These are phyloP conservation scores for Gonioctena quinquepunctata DNA, from an alignment of 1,140 invertebrate species.

Conservation along the genomic window DNA sequence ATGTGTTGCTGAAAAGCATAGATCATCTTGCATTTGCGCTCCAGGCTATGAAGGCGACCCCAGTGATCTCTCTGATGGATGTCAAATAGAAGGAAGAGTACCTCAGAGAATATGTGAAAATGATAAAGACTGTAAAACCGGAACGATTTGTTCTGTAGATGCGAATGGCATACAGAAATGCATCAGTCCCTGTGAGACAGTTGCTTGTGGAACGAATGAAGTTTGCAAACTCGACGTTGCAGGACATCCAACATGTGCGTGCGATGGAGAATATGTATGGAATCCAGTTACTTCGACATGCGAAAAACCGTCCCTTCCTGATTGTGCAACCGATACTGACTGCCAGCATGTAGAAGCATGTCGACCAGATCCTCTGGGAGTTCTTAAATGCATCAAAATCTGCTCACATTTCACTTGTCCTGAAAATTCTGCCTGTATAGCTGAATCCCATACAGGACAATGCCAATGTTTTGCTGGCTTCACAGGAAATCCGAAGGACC, in stretches of 20 bases:
- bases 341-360: slow-evolving; percentile 73
- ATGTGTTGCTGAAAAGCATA: slow-evolving; percentile 80
- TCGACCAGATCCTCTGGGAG: slow-evolving; percentile 78
- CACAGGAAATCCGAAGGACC: slow-evolving; percentile 85
- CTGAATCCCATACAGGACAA: slow-evolving; percentile 71
- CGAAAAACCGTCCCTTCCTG: slow-evolving; percentile 83
- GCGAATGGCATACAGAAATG: slow-evolving; percentile 69
- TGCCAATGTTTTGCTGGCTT: slow-evolving; percentile 82
- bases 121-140: slow-evolving; percentile 71
- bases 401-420: slow-evolving; percentile 83
- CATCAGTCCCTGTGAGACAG: slow-evolving; percentile 75
- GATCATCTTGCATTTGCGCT: slow-evolving; percentile 81
- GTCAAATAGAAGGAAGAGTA: slow-evolving; percentile 67
- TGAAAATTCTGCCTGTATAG: slow-evolving; percentile 78
- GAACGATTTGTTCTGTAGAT: slow-evolving; percentile 64
- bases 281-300: slow-evolving; percentile 79
- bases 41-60: slow-evolving; percentile 81
- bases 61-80: slow-evolving; percentile 74
- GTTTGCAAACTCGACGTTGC: slow-evolving; percentile 69
- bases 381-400: slow-evolving; percentile 77
- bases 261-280: slow-evolving; percentile 76
- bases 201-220: slow-evolving; percentile 82
- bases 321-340: slow-evolving; percentile 73
- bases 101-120: slow-evolving; percentile 65
- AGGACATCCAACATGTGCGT: slow-evolving; percentile 74